Evolutionary conservation across 2,888 invertebrate genomes (phyloP).

Genomic region (Hydroisotoma schaefferi): DNA sequence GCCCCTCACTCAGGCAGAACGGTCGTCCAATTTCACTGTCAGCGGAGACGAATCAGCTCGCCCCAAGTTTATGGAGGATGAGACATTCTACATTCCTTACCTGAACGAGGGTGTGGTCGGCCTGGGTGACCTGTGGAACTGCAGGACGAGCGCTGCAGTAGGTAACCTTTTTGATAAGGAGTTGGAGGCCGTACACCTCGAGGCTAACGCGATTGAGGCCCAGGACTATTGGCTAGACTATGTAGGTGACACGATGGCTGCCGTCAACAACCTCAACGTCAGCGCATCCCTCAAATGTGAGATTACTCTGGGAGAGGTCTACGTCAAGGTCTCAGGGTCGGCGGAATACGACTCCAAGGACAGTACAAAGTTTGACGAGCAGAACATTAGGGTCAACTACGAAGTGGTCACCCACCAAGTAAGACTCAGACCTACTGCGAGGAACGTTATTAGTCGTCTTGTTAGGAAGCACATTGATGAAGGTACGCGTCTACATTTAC

Average conservation of each 20-base stretch:
- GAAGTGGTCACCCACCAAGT: slow-evolving; percentile 3
- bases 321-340: neutral
- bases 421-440: neutral
- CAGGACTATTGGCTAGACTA: neutral
- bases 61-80: slow-evolving; percentile 8
- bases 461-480: neutral
- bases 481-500: neutral
- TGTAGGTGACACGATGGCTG: neutral
- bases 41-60: too few species aligned
- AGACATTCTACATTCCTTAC: neutral
- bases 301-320: neutral
- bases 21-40: too few species aligned
- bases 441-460: neutral
- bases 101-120: slow-evolving; percentile 7
- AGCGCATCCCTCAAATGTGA: neutral
- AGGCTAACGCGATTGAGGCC: neutral
- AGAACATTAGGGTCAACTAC: neutral
- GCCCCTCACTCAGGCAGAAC: too few species aligned
- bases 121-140: slow-evolving; percentile 12
- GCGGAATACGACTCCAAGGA: neutral
- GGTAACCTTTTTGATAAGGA: slow-evolving; percentile 5
- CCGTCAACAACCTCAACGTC: neutral
- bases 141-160: neutral
- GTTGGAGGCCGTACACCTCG: neutral
- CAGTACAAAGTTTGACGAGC: neutral